A percentile compares a stretch with the other conserved stretches of the same genome.
These are phyloP conservation scores for Panorpa germanica DNA, from an alignment of 2,888 invertebrate species.

Conservation along the genomic window DNA sequence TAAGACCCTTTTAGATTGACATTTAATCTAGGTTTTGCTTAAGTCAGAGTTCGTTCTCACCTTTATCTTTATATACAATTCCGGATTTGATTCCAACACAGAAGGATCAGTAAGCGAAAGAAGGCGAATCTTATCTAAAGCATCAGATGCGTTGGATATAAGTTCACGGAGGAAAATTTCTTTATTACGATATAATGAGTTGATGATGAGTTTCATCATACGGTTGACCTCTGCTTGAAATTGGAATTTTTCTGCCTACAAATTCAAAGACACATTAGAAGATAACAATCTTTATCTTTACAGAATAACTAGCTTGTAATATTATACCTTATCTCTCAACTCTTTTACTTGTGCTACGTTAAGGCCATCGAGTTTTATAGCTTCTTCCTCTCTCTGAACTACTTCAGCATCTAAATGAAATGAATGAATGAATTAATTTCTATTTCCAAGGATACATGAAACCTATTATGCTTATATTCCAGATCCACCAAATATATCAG, in stretches of 20 bases:
- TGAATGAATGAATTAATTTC: conserved; percentile 17
- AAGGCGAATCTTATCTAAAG: conserved; percentile 92
- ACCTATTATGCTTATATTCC: conserved; percentile 11
- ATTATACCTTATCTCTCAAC: conserved; percentile 61
- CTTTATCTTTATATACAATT: conserved; percentile 80
- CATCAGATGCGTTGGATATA: conserved; percentile 98
- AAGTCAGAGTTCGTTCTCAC: no score
- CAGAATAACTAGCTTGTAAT: conserved; percentile 11
- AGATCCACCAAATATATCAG: neutral
- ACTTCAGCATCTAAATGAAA: conserved; percentile 73
- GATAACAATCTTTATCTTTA: conserved; percentile 2
- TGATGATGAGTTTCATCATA: conserved; percentile 99
- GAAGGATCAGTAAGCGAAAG: conserved; percentile 74
- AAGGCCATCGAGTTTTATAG: conserved; percentile 86
- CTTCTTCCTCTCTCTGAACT: conserved; percentile 83
- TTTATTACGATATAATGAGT: conserved; percentile 96
- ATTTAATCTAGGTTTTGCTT: no score
- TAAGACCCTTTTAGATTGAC: no score
- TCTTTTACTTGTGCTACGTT: conserved; percentile 89
- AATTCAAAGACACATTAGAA: conserved; percentile 6
- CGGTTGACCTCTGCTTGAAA: conserved; percentile 99
- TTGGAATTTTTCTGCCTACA: conserved; percentile 56
- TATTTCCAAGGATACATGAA: conserved; percentile 7
- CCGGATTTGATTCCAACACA: conserved; percentile 58
- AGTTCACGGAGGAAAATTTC: conserved; percentile 97